Base-by-base conservation (phyloP, 1,140 invertebrate genomes). In the Danaus plexippus region DNA sequence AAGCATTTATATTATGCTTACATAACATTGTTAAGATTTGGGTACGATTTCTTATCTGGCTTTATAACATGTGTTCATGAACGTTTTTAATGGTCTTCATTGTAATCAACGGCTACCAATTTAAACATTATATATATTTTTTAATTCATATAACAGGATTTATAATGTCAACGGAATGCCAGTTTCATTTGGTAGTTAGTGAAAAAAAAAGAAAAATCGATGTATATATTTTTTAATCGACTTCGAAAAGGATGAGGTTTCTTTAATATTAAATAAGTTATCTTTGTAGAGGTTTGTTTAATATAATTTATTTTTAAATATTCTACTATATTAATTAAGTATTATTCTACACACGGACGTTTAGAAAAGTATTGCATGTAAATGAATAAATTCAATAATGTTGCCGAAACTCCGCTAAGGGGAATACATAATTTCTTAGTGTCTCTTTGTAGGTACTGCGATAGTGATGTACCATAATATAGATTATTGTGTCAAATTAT, bases 361-460 rank as follows among this genome's bases (percentile, higher is more conserved):
- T 71, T 69, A 74, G 78, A 80, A 84, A 81, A 81, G 75, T 84
- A 67, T 66, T 77, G 76, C 75, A 70, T 32, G 62, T 53, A 43
- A 69, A 64, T 56, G 71, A 82, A 85, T 77, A 85, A 85, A 85
- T 85, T 85, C 79, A 85, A 85, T 85, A 85, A 82, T 82, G 72
- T 82, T 78, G 52, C 76, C 70, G 75, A 80, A 79, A 81, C 81
- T 82, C 62, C 72, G 74, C 73, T 78, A 78, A 80, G 79, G 77
- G 79, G 81, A 85, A 85, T 85, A 82, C 77, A 82, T 85, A 85
- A 85, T 85, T 85, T 85, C 81, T 85, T 85, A 80, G 70, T 80
- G 80, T 84, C 77, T 84, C 77, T 85, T 80, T 85, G 77, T 80
- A 69, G 65, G 69, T 62, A 54, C 22, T 32, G 22, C 22, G 13